Percentiles rank a stretch among this genome's conserved stretches.
Conservation (phyloP, 2,797 vertebrate genomes). For the Danio tinwini region DNA sequence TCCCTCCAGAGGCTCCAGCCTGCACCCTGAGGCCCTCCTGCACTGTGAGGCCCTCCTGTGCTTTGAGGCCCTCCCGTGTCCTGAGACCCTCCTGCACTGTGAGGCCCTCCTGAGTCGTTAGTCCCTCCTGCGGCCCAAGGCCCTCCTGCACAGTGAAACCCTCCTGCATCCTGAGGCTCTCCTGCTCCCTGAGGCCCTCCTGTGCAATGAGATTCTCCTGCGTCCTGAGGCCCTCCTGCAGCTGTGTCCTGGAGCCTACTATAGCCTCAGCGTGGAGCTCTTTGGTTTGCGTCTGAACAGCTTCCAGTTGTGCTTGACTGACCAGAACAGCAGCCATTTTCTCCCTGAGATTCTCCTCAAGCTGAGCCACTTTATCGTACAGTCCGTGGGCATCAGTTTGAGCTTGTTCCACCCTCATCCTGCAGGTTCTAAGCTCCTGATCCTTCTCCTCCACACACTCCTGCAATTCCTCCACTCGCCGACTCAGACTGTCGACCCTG, state of each 20-base stretch:
- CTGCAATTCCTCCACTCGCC: constrained; percentile 79
- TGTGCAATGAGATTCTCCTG: constrained; percentile 51
- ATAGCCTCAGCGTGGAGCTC: constrained; percentile 43
- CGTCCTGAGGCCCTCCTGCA: constrained; percentile 25
- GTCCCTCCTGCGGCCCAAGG: constrained; percentile 39
- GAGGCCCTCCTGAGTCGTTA: too few species aligned
- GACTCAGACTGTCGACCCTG: constrained; percentile 71
- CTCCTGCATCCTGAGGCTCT: constrained; percentile 50
- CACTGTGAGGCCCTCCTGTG: too few species aligned
- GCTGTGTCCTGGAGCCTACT: constrained; percentile 18
- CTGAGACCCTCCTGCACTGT: too few species aligned
- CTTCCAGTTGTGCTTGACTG: constrained; percentile 84
- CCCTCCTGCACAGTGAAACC: too few species aligned
- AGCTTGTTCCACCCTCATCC: constrained; percentile 77
- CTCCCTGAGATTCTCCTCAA: constrained; percentile 85
- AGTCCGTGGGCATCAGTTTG: constrained; percentile 75
- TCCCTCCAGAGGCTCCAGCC: constrained; percentile 61
- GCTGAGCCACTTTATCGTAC: constrained; percentile 72
- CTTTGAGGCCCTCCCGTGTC: too few species aligned
- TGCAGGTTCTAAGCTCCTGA: constrained; percentile 75
- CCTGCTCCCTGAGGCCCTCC: constrained; percentile 50
- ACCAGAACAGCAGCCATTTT: constrained; percentile 83
- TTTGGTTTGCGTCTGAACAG: constrained; percentile 74
- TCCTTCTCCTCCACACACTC: constrained; percentile 79
- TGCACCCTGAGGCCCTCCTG: constrained; percentile 17